Conservation (phyloP, 2,888 invertebrate species). For the Neoascia interrupta region DNA sequence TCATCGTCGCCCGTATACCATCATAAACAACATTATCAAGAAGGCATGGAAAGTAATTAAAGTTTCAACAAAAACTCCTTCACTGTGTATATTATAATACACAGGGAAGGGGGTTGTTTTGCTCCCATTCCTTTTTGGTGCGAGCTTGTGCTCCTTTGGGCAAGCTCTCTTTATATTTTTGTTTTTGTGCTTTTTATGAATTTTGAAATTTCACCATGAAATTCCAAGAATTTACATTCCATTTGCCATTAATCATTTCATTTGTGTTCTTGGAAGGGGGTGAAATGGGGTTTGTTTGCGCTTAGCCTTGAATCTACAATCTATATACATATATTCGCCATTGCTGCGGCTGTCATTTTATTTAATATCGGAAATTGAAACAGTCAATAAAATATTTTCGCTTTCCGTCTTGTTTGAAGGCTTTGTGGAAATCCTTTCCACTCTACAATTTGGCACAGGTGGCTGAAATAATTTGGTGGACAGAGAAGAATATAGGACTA, state of each 20-base stretch:
- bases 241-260: constrained; percentile 52
- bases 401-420: not conserved
- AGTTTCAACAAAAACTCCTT: constrained; percentile 42
- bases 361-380: constrained; percentile 50
- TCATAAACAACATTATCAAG: constrained; percentile 59
- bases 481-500: no score
- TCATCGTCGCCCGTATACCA: not conserved
- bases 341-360: constrained; percentile 50
- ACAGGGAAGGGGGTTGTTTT: constrained; percentile 10
- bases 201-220: constrained; percentile 24
- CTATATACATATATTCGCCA: not conserved
- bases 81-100: no score
- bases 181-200: constrained; percentile 1
- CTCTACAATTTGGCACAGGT: no score
- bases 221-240: constrained; percentile 54
- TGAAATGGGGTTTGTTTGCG: not conserved
- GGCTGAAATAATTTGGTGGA: no score
- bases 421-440: no score
- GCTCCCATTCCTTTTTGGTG: constrained; percentile 8
- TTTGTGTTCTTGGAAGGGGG: constrained; percentile 1
- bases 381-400: constrained; percentile 44
- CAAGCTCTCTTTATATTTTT: not conserved
- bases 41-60: constrained; percentile 65
- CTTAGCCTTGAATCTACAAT: constrained; percentile 24
- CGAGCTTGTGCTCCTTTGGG: not conserved